Conservation (phyloP, 1,140 invertebrate species). For the Pollicipes pollicipes region DNA sequence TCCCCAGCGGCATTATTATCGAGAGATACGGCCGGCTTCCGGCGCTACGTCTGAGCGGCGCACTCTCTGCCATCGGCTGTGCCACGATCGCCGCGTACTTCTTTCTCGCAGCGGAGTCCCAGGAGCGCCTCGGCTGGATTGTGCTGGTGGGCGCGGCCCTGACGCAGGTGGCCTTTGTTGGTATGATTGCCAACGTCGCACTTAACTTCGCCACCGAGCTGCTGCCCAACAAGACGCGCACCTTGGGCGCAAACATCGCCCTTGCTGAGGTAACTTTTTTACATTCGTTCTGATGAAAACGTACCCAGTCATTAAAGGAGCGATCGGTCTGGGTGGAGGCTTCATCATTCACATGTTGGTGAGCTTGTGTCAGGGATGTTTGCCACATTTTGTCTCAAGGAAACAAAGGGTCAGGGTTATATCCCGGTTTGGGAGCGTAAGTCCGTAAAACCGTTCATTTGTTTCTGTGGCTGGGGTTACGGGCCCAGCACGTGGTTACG, state of each 20-base stretch:
- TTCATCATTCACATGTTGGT: background rate
- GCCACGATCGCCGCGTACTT: background rate
- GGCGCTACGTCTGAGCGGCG: background rate
- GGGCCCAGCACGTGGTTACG: no score
- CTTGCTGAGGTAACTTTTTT: background rate
- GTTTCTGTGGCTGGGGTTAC: no score
- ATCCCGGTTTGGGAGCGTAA: no score
- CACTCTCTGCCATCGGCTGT: background rate
- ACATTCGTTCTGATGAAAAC: background rate
- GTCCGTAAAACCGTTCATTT: no score
- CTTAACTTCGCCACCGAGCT: slow-evolving; percentile 9
- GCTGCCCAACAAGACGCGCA: background rate
- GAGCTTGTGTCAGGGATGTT: background rate
- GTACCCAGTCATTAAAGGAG: background rate
- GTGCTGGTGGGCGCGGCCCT: background rate
- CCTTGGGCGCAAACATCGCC: background rate
- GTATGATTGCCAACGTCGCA: slow-evolving; percentile 14
- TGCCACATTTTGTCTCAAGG: background rate
- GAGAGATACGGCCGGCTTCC: background rate
- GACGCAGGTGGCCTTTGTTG: background rate
- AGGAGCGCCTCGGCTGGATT: background rate
- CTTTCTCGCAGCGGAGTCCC: background rate
- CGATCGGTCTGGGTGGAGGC: background rate
- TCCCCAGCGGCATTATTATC: background rate
- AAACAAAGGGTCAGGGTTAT: background rate